Evolutionary conservation across 2,113 vertebrate species (phyloP), one percentile per base, ranked within the genome.

Genomic region (Anguilla rostrata): DNA sequence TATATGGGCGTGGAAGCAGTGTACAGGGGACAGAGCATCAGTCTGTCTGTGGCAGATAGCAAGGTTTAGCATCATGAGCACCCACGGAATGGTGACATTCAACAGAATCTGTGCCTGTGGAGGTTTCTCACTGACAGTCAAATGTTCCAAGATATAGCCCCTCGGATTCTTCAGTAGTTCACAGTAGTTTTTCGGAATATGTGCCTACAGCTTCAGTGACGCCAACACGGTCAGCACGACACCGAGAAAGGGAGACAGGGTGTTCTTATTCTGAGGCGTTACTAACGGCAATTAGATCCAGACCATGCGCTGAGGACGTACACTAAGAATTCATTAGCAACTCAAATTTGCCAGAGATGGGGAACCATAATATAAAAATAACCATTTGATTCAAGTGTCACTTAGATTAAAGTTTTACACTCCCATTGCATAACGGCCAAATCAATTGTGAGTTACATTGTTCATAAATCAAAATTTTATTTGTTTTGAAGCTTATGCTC

Each of bases 61-160:
- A 20, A 60, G 39, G 83, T 80, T 40, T 11, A 3, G 63, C 82
- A 88, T 85, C 85, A 20, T 18, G 85, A 88, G 84, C 85, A 39
- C n/a, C 78, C 85, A 86, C 7, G n/a, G 49, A 40, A 86, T 43
- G 40, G 14, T 0, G 16, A 57, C 12, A 88, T 86, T 87, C 84
- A 92, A 91, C 91, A 91, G 90, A 6, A 41, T 56, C 41, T 53
- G 11, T 75, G 53, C 78, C 81, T 84, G 85, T 29, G 39, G 87
- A 86, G 86, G 81, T 40, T 78, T 85, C 71, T 89, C 75, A 86
- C 87, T 78, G 82, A 63, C 79, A 63, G 57, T 78, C 34, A 78
- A 83, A 66, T 84, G 80, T 88, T 78, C 83, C 91, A 79, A 92
- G 93, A 91, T 90, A 85, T 14, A 49, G 57, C 90, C 87, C 90